These are phyloP conservation scores for Cryptotis parvus DNA, from an alignment of 2,113 vertebrate genomes.

Conservation along the genomic window DNA sequence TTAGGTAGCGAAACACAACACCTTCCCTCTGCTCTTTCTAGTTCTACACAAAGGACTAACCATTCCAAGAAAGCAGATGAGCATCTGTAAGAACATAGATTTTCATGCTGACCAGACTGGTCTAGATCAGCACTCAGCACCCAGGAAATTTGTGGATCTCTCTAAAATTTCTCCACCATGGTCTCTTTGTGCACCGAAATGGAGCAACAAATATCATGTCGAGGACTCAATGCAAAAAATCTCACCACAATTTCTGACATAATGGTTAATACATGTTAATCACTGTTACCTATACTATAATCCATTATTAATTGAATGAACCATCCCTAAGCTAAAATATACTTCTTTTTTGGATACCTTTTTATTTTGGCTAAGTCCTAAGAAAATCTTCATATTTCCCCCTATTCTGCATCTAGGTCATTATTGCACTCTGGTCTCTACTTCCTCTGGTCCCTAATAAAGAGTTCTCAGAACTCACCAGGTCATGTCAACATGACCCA, in stretches of 20 bases:
- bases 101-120: background rate
- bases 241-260: background rate
- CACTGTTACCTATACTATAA: background rate
- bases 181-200: background rate
- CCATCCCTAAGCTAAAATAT: background rate
- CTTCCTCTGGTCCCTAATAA: background rate
- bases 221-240: fast-evolving
- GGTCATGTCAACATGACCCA: background rate
- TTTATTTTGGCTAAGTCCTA: background rate
- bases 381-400: background rate
- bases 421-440: background rate
- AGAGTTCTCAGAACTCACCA: background rate
- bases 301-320: background rate
- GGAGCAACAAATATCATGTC: background rate
- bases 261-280: too few species aligned
- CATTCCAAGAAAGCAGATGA: background rate
- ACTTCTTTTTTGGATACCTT: too few species aligned
- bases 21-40: background rate
- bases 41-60: background rate
- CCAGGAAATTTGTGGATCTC: background rate
- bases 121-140: background rate
- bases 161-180: background rate
- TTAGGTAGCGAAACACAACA: too few species aligned
- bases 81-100: background rate
- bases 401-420: too few species aligned